A percentile compares a stretch with the other conserved stretches of the same genome.
phyloP scores from a whole-genome alignment of 2,797 vertebrate species.

The Xerus rutilus region DNA sequence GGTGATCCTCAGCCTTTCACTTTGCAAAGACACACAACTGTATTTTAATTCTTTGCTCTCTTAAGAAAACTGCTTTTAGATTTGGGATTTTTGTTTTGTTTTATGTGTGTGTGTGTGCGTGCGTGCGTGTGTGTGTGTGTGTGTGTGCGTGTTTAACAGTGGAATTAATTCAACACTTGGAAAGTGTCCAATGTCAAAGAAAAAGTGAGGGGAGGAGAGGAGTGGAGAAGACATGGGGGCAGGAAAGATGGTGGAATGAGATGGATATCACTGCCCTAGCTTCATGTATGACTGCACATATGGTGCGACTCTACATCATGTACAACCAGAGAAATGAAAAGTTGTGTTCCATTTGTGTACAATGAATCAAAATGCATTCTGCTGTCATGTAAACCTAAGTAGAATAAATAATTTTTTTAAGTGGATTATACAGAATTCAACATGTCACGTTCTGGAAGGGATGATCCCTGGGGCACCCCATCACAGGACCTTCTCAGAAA shows the following conservation, averaged over 20 bases:
- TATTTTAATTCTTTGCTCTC: conserved; percentile 25
- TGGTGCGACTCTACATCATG: no score
- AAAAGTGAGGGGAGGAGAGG: neutral
- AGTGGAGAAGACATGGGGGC: no score
- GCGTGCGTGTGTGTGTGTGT: neutral
- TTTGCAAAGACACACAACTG: neutral
- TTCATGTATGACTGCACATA: no score
- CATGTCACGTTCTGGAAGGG: neutral
- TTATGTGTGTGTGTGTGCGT: neutral
- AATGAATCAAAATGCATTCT: no score
- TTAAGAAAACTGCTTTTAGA: neutral
- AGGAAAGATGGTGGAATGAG: no score
- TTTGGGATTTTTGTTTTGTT: neutral
- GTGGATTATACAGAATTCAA: conserved; percentile 64
- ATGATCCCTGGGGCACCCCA: neutral
- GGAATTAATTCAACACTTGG: conserved; percentile 57
- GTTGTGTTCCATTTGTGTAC: no score
- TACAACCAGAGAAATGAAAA: no score
- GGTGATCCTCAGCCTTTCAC: neutral
- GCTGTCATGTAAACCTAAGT: no score
- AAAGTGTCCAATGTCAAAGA: conserved; percentile 67
- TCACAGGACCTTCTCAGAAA: conserved; percentile 58
- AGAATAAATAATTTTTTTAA: no score
- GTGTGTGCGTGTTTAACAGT: neutral
- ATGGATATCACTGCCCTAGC: no score